Evolutionary conservation across 1,140 invertebrate genomes (phyloP), one percentile per base, ranked within the genome.

Genomic region (Acromyrmex echinatior): DNA sequence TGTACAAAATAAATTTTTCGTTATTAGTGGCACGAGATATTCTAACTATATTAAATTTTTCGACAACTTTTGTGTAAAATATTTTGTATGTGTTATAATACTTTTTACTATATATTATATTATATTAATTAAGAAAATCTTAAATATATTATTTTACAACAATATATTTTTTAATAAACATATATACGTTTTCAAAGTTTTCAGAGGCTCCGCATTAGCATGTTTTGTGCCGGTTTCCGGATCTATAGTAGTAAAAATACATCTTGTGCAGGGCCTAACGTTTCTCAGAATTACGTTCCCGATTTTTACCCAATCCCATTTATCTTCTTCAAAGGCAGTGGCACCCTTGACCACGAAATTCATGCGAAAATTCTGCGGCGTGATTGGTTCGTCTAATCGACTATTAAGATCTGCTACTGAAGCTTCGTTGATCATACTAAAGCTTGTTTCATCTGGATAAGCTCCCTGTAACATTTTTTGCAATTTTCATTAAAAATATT

Each of bases 271-370:
- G 1, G 97, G 97, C 92, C 96, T 97, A 14, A 97, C 94, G 76
- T 96, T 96, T 92, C 96, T 96, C 86, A 97, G 96, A 35, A 97
- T 90, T 0, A 95, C 94, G 62, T 96, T 92, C 3, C 97, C 97
- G 78, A 97, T 97, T 94, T 97, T 97, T 21, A 97, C 92, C 94
- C 96, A 97, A 56, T 96, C 96, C 97, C 97, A 97, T 18, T 95
- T 93, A 86, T 97, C 97, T 94, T 98, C 97, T 5, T 96, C 97
- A 90, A 96, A 97, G 3, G 97, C 91, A 28, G 95, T 87, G 1
- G 96, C 93, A 1, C 97, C 97, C 88, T 96, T 96, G 9, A 98
- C 95, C 0, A 97, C 95, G 81, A 98, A 96, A 93, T 97, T 98
- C 0, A 96, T 96, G 58, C 97, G 95, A 92, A 98, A 98, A 77